Conservation (phyloP, 2,888 invertebrate genomes). For the Xestia rhomboidea region DNA sequence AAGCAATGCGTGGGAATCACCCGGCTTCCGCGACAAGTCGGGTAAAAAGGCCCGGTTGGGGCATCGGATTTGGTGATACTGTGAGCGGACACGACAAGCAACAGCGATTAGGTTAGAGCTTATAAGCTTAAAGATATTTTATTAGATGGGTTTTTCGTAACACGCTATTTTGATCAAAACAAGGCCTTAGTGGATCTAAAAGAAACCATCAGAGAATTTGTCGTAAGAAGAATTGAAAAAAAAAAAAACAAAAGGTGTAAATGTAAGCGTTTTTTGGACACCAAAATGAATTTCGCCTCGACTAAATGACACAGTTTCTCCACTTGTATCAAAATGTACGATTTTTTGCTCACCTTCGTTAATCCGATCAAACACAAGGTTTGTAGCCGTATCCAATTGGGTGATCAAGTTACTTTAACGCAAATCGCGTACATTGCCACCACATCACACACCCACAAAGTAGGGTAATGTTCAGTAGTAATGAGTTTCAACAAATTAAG, state of each 20-base stretch:
- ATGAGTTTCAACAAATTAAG: slow-evolving; percentile 70
- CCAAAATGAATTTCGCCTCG: background rate
- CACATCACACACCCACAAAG: slow-evolving; percentile 51
- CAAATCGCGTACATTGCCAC: slow-evolving; percentile 41
- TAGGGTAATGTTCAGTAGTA: slow-evolving; percentile 71
- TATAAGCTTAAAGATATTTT: background rate
- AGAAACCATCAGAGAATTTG: background rate
- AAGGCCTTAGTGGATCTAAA: too few species aligned
- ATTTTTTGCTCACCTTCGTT: background rate
- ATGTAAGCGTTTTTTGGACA: background rate
- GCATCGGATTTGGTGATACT: slow-evolving; percentile 23
- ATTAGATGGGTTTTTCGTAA: background rate
- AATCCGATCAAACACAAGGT: background rate
- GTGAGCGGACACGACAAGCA: slow-evolving; percentile 27
- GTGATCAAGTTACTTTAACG: background rate
- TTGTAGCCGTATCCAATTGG: background rate
- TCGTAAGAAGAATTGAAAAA: background rate
- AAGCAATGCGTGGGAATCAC: slow-evolving; percentile 69
- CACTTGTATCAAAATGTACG: background rate
- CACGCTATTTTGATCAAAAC: background rate
- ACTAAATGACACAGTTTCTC: too few species aligned
- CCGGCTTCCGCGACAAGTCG: slow-evolving; percentile 64
- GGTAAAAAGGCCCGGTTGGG: slow-evolving; percentile 50
- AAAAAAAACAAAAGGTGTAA: background rate
- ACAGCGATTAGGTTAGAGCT: background rate